Conservation (phyloP, 2,888 invertebrate species). For the Sinopyrophorus schimmeli region DNA sequence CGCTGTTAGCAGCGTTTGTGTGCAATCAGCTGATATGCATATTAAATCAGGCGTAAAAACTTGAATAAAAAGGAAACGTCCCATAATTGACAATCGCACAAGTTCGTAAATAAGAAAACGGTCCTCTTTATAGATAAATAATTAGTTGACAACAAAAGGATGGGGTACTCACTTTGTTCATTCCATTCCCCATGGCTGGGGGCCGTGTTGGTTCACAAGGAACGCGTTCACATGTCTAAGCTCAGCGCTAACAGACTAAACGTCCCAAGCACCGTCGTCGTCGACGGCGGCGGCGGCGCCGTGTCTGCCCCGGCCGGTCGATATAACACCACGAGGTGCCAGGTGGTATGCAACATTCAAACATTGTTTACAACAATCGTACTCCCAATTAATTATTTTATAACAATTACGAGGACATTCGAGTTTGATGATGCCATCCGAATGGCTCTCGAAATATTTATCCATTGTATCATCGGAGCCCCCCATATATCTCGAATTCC, state of each 20-base stretch:
- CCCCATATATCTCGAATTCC: no score
- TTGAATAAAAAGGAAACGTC: neutral
- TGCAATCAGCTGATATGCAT: slow-evolving; percentile 11
- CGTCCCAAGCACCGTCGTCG: slow-evolving; percentile 33
- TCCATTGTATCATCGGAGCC: no score
- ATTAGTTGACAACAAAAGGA: neutral
- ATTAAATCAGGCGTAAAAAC: slow-evolving; percentile 1
- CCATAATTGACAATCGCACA: neutral
- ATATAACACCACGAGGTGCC: slow-evolving; percentile 48
- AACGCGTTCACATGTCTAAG: slow-evolving; percentile 46
- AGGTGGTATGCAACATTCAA: slow-evolving; percentile 41
- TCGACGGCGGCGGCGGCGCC: slow-evolving; percentile 45
- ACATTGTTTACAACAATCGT: slow-evolving; percentile 20
- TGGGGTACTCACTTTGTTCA: slow-evolving; percentile 76
- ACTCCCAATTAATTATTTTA: no score
- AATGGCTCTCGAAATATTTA: no score
- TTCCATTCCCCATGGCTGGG: slow-evolving; percentile 79
- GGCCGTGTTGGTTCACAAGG: slow-evolving; percentile 35
- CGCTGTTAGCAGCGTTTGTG: no score
- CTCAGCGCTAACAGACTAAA: slow-evolving; percentile 36
- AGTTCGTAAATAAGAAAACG: neutral
- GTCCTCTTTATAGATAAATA: neutral
- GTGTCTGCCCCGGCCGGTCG: slow-evolving; percentile 47
- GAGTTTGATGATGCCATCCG: no score
- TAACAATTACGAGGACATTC: no score